Evolutionary conservation across 2,797 vertebrate genomes (phyloP), one percentile per base, ranked within the genome.

Genomic region (Leptatherina wallacei): DNA sequence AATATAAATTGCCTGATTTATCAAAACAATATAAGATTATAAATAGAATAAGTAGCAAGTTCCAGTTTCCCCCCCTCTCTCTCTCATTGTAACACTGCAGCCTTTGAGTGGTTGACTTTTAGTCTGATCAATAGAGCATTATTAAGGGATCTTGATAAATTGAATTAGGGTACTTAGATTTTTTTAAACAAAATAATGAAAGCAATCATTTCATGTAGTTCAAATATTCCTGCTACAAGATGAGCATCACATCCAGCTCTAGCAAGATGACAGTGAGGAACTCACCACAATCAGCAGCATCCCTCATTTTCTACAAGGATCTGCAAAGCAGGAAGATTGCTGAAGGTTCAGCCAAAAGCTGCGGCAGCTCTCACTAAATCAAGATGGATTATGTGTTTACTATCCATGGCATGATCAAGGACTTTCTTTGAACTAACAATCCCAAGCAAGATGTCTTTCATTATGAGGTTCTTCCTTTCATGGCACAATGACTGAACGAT

Each of bases 331-430:
- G 80, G 80, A 88, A 82, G 75, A 77, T 68, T 27, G 69, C 44
- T 11, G n/a, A 76, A 42, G 68, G 86, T 91, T 93, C 88, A 87
- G 88, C 92, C 91, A 93, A 88, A 84, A 89, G 80, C 75, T 83
- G 54, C 65, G 74, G 70, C 73, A 73, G 78, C 77, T 64, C 82
- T 83, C 69, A 77, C 68, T 84, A 85, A 77, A 89, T 88, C 80
- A 83, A 69, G 61, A 69, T 47, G 65, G 78, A 92, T 90, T 61
- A 80, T 74, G 71, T 14, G 69, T 86, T 88, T 84, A 85, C 75
- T 61, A 77, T n/a, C 63, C 38, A 67, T 86, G 84, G 84, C 84
- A 87, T 73, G 60, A 81, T 69, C 40, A 35, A 62, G 36, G 71
- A 84, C 78, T 69, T 89, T 69, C 63, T 66, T 79, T 77, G 78